These are phyloP conservation scores for Petroica traversi DNA, from an alignment of 2,113 vertebrate species.

Conservation along the genomic window DNA sequence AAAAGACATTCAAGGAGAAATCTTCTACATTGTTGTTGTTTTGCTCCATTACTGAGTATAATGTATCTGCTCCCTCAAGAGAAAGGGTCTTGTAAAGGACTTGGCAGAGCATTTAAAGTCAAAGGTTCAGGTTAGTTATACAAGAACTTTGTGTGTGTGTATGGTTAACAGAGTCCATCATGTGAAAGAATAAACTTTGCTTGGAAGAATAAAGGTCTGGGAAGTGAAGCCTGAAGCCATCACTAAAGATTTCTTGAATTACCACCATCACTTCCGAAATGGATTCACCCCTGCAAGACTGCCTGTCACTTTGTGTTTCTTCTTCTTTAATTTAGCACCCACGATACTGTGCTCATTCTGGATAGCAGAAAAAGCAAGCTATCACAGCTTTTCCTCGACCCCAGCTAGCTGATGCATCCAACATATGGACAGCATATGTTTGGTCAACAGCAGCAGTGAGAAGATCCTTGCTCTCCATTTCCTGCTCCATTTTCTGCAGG, in stretches of 20 bases:
- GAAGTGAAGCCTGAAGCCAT: conserved; percentile 59
- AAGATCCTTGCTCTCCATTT: background rate
- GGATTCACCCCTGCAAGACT: background rate
- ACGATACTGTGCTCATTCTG: background rate
- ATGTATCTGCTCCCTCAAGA: background rate
- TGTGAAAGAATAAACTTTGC: conserved; percentile 68
- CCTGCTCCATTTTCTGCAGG: background rate
- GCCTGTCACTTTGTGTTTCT: background rate
- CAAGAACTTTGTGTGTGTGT: conserved; percentile 52
- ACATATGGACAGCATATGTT: background rate
- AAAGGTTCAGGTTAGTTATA: conserved; percentile 60
- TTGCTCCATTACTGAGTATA: conserved; percentile 58
- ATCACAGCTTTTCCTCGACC: background rate
- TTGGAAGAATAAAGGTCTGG: conserved; percentile 74
- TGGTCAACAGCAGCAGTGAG: background rate
- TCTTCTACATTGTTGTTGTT: conserved; percentile 54
- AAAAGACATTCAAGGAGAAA: conserved; percentile 70
- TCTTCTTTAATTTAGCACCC: background rate
- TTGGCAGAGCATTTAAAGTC: background rate
- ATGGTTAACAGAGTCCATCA: conserved; percentile 73
- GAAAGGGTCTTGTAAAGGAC: background rate
- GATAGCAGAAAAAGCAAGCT: background rate
- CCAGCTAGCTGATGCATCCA: background rate
- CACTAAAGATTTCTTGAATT: conserved; percentile 3
- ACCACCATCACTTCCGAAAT: background rate